Evolutionary conservation across 2,113 vertebrate species (phyloP).

Genomic region (Ivindomyrus marchei): DNA sequence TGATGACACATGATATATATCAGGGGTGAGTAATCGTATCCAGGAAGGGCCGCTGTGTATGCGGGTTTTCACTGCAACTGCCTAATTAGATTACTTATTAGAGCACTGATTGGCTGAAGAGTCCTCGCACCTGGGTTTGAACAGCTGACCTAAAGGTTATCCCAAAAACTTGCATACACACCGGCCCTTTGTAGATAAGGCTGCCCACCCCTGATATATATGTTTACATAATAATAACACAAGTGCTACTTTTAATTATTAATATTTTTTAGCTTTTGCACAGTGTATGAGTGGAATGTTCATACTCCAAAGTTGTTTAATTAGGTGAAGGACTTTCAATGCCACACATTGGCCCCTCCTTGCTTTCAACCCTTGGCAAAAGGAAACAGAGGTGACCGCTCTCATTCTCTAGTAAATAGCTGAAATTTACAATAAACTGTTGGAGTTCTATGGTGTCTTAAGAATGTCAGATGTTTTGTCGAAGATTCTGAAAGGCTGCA

Average conservation of each 20-base stretch:
- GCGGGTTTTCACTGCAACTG: too few species aligned
- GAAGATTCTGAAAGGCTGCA: not conserved
- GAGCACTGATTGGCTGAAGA: too few species aligned
- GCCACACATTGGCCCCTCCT: not conserved
- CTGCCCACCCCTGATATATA: not conserved
- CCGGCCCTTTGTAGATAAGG: too few species aligned
- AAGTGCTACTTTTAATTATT: not conserved
- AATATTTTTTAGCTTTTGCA: not conserved
- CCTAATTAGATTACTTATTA: too few species aligned
- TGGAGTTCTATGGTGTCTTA: not conserved
- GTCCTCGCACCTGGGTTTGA: too few species aligned
- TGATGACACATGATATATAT: not conserved
- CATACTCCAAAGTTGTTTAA: not conserved
- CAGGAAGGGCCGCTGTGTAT: too few species aligned
- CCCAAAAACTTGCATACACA: too few species aligned
- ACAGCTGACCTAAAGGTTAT: too few species aligned
- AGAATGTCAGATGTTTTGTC: not conserved
- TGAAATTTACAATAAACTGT: not conserved
- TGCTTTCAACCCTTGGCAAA: not conserved
- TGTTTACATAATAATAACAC: not conserved
- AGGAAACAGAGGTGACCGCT: not conserved
- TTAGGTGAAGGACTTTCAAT: not conserved
- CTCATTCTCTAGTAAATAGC: not conserved
- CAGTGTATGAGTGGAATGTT: not conserved
- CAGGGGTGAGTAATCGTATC: too few species aligned